Evolutionary conservation across 2,888 invertebrate genomes (phyloP), one percentile per base, ranked within the genome.

Genomic region (Trissolcus japonicus): DNA sequence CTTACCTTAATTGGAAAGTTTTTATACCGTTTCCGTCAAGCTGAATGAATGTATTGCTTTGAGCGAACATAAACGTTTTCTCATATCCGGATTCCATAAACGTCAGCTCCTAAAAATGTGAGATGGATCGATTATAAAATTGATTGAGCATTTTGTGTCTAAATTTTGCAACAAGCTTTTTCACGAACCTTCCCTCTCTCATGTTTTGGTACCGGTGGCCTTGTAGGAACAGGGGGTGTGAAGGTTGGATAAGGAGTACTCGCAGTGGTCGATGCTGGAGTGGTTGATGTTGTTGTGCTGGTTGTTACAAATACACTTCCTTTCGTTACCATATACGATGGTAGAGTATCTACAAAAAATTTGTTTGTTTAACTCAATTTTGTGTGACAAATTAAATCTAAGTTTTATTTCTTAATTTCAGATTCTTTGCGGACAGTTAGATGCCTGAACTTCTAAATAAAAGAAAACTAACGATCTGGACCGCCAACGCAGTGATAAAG

Each of bases 21-120:
- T 95, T 95, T 86, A 96, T 96, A 78, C 95, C 94, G 87, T 95
- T 94, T n/a, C 96, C 96, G 87, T 96, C 96, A 59, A 97, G 92
- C 87, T 96, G 96, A 85, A 97, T 96, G 88, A 94, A 96, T 2
- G 96, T 96, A 85, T 96, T 96, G 81, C 95, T 95, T 86, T 96
- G 94, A 17, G 96, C 95, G 89, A 96, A 96, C 93, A 96, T 95
- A 88, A 96, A 97, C n/a, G 95, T 95, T 84, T 93, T 94, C 81
- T 95, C 93, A 84, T 94, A 92, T 1, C 95, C 96, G 4, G 95
- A 95, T 89, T 96, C 96, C 83, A 94, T 94, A 86, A 96, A 96
- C 0, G 96, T 95, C 55, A 96, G 90, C 86, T 95, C 94, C 80
- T 95, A 41, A 41, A 54, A 50, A 62, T 25, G 35, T 35, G 7